Percentiles rank a stretch among this genome's conserved stretches.
Evolutionary conservation across 2,113 vertebrate species (phyloP).

Genomic region (Grantiella picta): DNA sequence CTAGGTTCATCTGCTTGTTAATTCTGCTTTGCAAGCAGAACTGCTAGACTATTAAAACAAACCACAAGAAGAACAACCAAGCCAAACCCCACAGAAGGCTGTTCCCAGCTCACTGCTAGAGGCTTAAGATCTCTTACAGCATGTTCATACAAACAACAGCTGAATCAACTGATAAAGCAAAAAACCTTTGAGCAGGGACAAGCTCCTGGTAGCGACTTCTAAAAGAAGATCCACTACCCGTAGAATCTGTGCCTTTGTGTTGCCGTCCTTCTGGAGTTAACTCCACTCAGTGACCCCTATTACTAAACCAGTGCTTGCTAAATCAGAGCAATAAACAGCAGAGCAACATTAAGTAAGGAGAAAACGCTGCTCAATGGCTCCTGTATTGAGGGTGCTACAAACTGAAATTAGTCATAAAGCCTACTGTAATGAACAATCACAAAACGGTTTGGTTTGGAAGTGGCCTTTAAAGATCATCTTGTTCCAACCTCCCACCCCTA

Average conservation of each 20-base stretch:
- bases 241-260: not conserved
- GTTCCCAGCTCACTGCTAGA: not conserved
- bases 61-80: not conserved
- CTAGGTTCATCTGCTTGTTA: not conserved
- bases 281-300: not conserved
- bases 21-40: not conserved
- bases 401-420: not conserved
- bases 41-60: not conserved
- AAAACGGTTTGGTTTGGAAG: not conserved
- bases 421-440: not conserved
- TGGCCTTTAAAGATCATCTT: not conserved
- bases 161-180: not conserved
- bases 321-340: not conserved
- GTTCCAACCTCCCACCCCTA: fast-evolving
- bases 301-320: not conserved
- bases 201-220: not conserved
- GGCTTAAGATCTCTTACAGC: not conserved
- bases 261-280: not conserved
- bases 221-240: not conserved
- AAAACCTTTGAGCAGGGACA: not conserved
- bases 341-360: fast-evolving
- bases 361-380: not conserved
- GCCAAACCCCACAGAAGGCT: not conserved
- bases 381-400: not conserved
- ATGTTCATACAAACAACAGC: not conserved